Conservation (phyloP, 2,888 invertebrate species). For the Crepidodera aurea region DNA sequence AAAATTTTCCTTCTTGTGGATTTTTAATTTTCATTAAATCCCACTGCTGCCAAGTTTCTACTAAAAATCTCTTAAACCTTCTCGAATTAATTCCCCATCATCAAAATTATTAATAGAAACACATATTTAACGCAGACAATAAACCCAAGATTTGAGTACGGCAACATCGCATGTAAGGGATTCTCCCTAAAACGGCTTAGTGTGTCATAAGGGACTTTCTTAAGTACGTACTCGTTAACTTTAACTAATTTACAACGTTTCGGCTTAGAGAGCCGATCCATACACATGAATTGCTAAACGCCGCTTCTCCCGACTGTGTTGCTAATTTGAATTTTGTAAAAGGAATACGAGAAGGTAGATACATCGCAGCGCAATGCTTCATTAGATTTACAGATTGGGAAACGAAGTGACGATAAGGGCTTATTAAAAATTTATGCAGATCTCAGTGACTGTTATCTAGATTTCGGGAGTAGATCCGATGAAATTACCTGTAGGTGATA, state of each 20-base stretch:
- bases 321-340: slow-evolving; percentile 41
- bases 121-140: no score
- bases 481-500: no score
- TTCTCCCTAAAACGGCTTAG: slow-evolving; percentile 47
- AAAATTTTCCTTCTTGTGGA: no score
- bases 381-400: slow-evolving; percentile 34
- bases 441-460: not conserved
- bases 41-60: no score
- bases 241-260: slow-evolving; percentile 43
- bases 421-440: slow-evolving; percentile 30
- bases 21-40: no score
- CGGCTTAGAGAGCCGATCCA: slow-evolving; percentile 34
- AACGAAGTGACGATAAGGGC: slow-evolving; percentile 17
- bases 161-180: slow-evolving; percentile 36
- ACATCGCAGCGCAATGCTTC: slow-evolving; percentile 10
- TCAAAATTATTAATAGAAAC: no score
- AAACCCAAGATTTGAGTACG: not conserved
- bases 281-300: slow-evolving; percentile 37
- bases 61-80: no score
- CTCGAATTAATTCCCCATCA: no score
- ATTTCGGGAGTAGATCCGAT: not conserved
- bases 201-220: slow-evolving; percentile 47
- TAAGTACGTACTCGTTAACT: slow-evolving; percentile 45
- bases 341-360: slow-evolving; percentile 16
- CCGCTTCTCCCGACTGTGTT: slow-evolving; percentile 17